phyloP scores from a whole-genome alignment of 92 coral and sea anemone genomes.

The Zoanthus sociatus region DNA sequence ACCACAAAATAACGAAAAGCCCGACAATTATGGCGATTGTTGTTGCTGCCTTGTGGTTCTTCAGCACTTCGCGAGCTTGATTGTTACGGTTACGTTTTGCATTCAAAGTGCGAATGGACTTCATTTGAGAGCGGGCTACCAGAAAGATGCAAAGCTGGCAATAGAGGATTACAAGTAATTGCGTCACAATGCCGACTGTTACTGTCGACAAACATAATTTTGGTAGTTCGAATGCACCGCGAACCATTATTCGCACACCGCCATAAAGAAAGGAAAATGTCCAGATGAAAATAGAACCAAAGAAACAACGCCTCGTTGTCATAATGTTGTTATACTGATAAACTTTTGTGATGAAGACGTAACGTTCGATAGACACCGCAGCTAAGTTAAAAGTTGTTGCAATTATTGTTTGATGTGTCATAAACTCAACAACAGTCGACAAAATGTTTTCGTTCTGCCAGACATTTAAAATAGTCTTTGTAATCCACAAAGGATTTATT shows the following conservation, averaged over 20 bases:
- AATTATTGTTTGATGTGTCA: constrained; percentile 77
- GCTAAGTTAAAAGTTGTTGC: constrained; percentile 76
- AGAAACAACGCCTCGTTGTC: constrained; percentile 59
- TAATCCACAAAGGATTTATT: constrained; percentile 74
- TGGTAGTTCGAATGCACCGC: constrained; percentile 68
- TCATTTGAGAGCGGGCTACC: constrained; percentile 60
- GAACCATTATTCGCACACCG: constrained; percentile 60
- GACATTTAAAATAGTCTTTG: constrained; percentile 73
- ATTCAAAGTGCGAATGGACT: constrained; percentile 61
- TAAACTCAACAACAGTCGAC: constrained; percentile 69
- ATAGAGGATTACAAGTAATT: constrained; percentile 69
- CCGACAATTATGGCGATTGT: constrained; percentile 81
- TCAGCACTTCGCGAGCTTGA: constrained; percentile 26
- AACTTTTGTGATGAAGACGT: constrained; percentile 66
- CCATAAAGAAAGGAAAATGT: constrained; percentile 67
- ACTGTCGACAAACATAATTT: constrained; percentile 73
- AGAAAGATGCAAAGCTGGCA: constrained; percentile 76
- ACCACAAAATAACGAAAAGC: constrained; percentile 61
- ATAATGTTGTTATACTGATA: constrained; percentile 55
- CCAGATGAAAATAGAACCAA: constrained; percentile 61
- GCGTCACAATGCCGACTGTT: constrained; percentile 68
- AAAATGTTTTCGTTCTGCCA: constrained; percentile 77
- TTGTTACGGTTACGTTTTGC: constrained; percentile 8
- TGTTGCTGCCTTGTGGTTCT: constrained; percentile 77
- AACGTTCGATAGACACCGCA: constrained; percentile 74